Conservation (phyloP, 1,140 invertebrate species). For the Delia radicum region DNA sequence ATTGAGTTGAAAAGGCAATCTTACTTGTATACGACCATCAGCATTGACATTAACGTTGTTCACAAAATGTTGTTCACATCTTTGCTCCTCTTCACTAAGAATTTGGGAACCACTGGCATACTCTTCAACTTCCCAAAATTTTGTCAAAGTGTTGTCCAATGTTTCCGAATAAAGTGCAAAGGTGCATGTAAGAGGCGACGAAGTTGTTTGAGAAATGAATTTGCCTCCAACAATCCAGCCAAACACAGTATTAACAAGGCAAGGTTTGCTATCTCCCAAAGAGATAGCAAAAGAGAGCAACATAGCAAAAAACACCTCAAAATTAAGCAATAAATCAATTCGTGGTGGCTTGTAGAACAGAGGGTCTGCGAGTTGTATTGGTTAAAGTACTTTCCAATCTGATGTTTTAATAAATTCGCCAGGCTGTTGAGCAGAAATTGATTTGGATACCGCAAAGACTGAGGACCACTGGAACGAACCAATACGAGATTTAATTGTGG, state of each 20-base stretch:
- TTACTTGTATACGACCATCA: not conserved
- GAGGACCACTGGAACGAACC: no score
- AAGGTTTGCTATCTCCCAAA: no score
- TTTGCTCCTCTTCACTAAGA: not conserved
- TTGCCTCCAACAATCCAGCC: no score
- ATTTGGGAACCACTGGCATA: not conserved
- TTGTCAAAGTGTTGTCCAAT: not conserved
- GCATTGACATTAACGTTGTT: not conserved
- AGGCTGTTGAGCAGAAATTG: no score
- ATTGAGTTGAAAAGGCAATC: not conserved
- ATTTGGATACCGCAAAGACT: no score
- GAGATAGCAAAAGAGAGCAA: not conserved
- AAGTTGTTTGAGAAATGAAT: not conserved
- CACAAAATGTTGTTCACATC: not conserved
- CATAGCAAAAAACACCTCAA: no score
- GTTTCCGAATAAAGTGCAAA: not conserved
- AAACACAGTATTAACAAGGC: no score
- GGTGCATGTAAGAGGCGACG: not conserved
- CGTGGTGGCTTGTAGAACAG: no score
- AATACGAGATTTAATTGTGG: no score
- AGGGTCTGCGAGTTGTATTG: not conserved
- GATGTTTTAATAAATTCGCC: no score
- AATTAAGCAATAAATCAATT: no score
- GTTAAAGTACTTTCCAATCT: no score
- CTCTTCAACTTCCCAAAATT: conserved; percentile 8